Evolutionary conservation across 92 coral and sea anemone species (phyloP).

Genomic region (Bergia puertoricense): DNA sequence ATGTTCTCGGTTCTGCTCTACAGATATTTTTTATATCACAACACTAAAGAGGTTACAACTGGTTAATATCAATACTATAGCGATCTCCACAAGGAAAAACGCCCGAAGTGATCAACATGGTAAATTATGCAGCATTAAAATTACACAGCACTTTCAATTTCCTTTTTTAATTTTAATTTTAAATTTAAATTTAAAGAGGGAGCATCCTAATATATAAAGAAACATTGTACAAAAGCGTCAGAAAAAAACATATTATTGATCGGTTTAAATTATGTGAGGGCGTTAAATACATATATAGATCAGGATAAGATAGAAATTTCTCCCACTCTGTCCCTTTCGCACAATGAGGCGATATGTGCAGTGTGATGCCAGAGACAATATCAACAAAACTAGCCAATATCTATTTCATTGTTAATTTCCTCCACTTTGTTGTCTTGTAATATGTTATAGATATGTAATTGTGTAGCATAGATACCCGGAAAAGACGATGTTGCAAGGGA

Average conservation of each 20-base stretch:
- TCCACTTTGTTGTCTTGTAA: background rate
- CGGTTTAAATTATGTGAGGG: constrained; percentile 20
- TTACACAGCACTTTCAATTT: no score
- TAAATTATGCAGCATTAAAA: background rate
- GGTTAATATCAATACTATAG: no score
- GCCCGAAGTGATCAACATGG: background rate
- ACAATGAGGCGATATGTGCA: background rate
- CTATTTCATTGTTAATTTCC: no score
- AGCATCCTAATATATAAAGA: background rate
- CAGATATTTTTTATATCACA: background rate
- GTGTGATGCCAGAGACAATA: background rate
- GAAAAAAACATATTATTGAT: background rate
- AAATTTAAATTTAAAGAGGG: background rate
- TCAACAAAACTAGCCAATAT: background rate
- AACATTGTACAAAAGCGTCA: background rate
- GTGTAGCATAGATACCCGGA: background rate
- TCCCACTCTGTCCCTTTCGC: background rate
- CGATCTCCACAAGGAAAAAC: background rate
- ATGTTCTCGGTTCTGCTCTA: background rate
- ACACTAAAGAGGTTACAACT: background rate
- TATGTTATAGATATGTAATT: background rate
- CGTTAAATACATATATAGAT: background rate
- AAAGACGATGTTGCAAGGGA: background rate
- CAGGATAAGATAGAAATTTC: background rate
- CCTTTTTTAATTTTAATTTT: background rate